Percentiles rank a stretch among this genome's conserved stretches.
phyloP scores from a whole-genome alignment of 2,888 invertebrate species.

The Allacma fusca region DNA sequence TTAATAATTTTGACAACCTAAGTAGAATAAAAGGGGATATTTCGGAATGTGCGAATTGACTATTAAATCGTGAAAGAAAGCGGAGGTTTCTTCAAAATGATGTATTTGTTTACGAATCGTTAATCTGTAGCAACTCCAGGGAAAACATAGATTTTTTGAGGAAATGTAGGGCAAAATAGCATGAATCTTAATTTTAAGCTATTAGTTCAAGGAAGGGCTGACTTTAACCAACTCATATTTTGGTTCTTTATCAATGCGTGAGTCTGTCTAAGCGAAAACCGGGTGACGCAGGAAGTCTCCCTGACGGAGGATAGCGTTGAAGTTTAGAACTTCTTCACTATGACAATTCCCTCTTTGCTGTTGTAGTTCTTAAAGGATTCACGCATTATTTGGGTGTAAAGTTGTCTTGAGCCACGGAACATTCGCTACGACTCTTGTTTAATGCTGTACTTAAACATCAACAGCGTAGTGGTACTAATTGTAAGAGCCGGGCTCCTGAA shows the following conservation, averaged over 20 bases:
- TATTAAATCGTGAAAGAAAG: too few species aligned
- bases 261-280: neutral
- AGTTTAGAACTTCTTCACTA: neutral
- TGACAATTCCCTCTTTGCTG: constrained; percentile 9
- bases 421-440: constrained; percentile 25
- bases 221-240: neutral
- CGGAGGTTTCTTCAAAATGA: neutral
- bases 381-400: constrained; percentile 35
- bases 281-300: neutral
- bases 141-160: neutral
- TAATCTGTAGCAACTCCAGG: neutral
- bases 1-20: too few species aligned
- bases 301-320: neutral
- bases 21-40: too few species aligned
- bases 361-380: neutral
- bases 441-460: constrained; percentile 33
- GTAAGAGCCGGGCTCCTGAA: neutral
- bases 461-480: neutral
- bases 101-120: constrained; percentile 10
- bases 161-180: neutral
- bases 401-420: constrained; percentile 23
- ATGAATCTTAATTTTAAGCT: constrained; percentile 3
- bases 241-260: neutral
- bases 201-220: neutral
- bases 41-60: too few species aligned